A percentile compares a stretch with the other conserved stretches of the same genome.
These are phyloP conservation scores for Zoanthus gigantus DNA, from an alignment of 92 coral and sea anemone genomes.

Conservation along the genomic window DNA sequence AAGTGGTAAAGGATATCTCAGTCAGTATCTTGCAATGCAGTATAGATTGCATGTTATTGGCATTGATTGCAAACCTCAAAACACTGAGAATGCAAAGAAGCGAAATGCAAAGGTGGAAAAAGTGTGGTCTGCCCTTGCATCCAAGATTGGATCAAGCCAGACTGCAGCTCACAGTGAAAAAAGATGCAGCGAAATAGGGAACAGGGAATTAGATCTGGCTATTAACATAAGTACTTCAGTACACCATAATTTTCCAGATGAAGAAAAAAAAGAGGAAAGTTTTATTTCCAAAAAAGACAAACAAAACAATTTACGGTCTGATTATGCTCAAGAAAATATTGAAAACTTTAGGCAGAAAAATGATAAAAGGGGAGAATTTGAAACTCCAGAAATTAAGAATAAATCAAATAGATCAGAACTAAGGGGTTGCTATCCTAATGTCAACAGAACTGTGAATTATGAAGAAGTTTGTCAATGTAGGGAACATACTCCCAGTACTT, in stretches of 20 bases:
- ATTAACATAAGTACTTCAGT: neutral
- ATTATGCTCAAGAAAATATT: neutral
- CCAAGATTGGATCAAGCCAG: constrained; percentile 33
- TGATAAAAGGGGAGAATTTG: neutral
- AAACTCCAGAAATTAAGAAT: neutral
- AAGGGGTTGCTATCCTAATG: neutral
- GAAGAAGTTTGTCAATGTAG: neutral
- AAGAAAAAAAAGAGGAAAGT: neutral
- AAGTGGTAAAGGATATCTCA: constrained; percentile 90
- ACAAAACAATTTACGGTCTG: neutral
- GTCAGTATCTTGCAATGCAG: constrained; percentile 75
- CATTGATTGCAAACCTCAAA: constrained; percentile 74
- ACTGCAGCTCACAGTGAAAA: neutral
- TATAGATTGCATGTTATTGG: constrained; percentile 77
- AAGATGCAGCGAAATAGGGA: neutral
- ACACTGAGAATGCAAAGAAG: constrained; percentile 82
- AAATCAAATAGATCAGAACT: neutral
- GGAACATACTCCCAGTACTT: neutral
- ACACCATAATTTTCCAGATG: neutral
- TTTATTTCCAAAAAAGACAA: neutral
- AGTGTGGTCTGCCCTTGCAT: constrained; percentile 66
- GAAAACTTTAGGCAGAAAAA: neutral
- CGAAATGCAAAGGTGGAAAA: constrained; percentile 74
- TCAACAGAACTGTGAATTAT: neutral
- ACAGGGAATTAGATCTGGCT: neutral